Percentiles rank a stretch among this genome's conserved stretches.
phyloP scores from a whole-genome alignment of 2,113 vertebrate species.

The Anguilla japonica region DNA sequence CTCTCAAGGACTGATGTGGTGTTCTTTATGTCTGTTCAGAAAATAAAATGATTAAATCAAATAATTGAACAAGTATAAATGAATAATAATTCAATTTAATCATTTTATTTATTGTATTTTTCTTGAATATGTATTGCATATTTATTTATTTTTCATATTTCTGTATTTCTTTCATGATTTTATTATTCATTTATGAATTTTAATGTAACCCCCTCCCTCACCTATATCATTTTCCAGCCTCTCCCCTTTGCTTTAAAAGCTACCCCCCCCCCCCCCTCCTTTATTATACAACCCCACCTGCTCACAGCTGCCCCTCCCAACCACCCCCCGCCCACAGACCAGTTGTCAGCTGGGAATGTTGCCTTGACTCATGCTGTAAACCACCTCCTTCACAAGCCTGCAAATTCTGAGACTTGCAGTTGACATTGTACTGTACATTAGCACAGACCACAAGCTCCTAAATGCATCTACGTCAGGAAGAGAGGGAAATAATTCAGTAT shows the following conservation, averaged over 20 bases:
- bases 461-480: background rate
- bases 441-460: background rate
- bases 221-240: background rate
- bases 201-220: background rate
- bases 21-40: no score
- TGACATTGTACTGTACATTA: background rate
- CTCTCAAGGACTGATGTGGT: no score
- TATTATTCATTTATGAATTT: background rate
- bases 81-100: no score
- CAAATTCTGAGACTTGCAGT: background rate
- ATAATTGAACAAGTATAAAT: no score
- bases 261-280: background rate
- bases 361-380: conserved; percentile 10
- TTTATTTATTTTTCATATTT: background rate
- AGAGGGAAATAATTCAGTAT: background rate
- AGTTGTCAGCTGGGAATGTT: conserved; percentile 11
- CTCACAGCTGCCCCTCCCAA: background rate
- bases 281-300: background rate
- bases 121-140: background rate
- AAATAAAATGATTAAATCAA: no score
- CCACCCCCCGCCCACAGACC: background rate
- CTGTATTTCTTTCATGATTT: background rate
- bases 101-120: background rate
- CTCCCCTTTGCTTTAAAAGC: background rate
- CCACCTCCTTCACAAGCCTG: background rate